phyloP scores from a whole-genome alignment of 2,888 invertebrate species.

The Philereme transversata region DNA sequence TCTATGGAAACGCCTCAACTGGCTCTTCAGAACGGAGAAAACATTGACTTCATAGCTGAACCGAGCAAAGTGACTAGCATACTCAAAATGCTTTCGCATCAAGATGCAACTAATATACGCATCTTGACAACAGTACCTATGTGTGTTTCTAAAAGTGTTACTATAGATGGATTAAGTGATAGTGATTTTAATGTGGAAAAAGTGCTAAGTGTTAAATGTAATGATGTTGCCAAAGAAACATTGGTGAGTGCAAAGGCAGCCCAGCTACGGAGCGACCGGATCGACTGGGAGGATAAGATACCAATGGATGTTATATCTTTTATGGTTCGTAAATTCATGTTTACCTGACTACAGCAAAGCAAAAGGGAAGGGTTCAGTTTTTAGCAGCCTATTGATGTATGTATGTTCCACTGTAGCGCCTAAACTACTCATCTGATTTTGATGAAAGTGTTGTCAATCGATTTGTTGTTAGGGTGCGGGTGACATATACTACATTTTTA shows the following conservation, averaged over 20 bases:
- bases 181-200: too few species aligned
- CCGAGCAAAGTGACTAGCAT: background rate
- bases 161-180: too few species aligned
- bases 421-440: too few species aligned
- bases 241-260: background rate
- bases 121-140: background rate
- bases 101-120: background rate
- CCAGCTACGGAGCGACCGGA: conserved; percentile 16
- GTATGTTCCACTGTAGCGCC: too few species aligned
- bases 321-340: conserved; percentile 44
- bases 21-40: conserved; percentile 9
- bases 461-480: too few species aligned
- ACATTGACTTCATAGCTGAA: conserved; percentile 13
- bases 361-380: too few species aligned
- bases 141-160: too few species aligned
- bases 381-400: too few species aligned
- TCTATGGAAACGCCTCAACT: conserved; percentile 9
- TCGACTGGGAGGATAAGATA: conserved; percentile 60
- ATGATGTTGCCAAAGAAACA: background rate
- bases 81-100: conserved; percentile 7
- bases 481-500: too few species aligned
- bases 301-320: conserved; percentile 58
- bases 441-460: too few species aligned
- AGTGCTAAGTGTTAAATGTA: too few species aligned
- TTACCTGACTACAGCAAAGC: too few species aligned